Evolutionary conservation across 2,113 vertebrate genomes (phyloP).

Genomic region (Lophotis ruficrista): DNA sequence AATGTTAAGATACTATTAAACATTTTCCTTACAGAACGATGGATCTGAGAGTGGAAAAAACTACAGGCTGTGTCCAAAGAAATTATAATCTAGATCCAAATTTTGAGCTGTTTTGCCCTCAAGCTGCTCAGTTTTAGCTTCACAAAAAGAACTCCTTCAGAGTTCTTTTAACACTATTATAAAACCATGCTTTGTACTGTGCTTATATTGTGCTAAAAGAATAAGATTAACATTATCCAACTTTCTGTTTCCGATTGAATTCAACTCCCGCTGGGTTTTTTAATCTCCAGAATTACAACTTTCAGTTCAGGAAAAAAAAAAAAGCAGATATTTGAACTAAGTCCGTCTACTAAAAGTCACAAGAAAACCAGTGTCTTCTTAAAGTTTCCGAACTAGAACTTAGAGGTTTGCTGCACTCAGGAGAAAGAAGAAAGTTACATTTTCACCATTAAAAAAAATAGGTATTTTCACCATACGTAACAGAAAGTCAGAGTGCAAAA

Average conservation of each 20-base stretch:
- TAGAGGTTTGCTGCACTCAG: not conserved
- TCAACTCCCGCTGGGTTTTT: not conserved
- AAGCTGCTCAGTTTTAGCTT: not conserved
- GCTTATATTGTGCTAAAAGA: not conserved
- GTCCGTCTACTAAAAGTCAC: not conserved
- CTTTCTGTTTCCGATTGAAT: not conserved
- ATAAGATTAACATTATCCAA: not conserved
- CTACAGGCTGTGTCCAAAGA: not conserved
- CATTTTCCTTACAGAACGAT: not conserved
- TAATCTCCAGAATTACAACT: not conserved
- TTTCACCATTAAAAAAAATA: not conserved
- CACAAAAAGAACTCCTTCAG: not conserved
- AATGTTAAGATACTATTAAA: not conserved
- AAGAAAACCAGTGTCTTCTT: not conserved
- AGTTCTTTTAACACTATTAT: not conserved
- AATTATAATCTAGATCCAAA: not conserved
- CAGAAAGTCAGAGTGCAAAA: not conserved
- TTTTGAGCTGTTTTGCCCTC: conserved; percentile 6
- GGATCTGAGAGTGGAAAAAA: not conserved
- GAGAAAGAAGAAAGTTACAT: not conserved
- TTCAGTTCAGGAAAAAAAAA: not conserved
- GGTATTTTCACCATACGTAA: not conserved
- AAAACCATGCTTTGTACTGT: not conserved
- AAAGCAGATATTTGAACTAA: not conserved
- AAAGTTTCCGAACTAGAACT: not conserved